Conservation (phyloP, 2,113 vertebrate genomes). For the Campylomormyrus numenius region DNA sequence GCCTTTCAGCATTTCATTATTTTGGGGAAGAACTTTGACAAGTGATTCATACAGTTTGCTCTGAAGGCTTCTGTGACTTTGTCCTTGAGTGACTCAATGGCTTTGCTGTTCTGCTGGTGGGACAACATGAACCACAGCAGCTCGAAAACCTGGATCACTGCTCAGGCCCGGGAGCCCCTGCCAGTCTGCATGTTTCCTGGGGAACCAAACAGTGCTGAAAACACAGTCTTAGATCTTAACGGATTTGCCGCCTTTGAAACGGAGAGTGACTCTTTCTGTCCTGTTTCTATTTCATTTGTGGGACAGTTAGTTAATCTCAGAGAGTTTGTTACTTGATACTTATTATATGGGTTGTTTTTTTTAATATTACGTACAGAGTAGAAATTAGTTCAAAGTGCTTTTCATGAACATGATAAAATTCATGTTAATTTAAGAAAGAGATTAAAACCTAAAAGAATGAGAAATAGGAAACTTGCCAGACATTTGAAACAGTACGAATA, state of each 20-base stretch:
- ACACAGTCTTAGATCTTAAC: background rate
- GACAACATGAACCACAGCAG: background rate
- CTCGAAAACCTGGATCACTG: background rate
- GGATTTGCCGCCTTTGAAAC: background rate
- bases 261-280: background rate
- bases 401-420: background rate
- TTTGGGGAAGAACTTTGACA: background rate
- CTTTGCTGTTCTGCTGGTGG: slow-evolving; percentile 15
- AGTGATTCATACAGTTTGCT: background rate
- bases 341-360: background rate
- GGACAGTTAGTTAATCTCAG: background rate
- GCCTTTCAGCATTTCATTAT: background rate
- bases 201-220: background rate
- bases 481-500: background rate
- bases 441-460: background rate
- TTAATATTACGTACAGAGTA: background rate
- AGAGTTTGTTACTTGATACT: background rate
- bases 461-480: background rate
- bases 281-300: background rate
- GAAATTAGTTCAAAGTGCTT: background rate
- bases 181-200: slow-evolving; percentile 1
- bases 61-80: background rate
- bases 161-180: background rate
- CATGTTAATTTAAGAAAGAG: background rate
- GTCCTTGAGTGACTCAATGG: slow-evolving; percentile 18